These are phyloP conservation scores for Steinernema hermaphroditum DNA, from an alignment of 2,888 invertebrate genomes.

Conservation along the genomic window DNA sequence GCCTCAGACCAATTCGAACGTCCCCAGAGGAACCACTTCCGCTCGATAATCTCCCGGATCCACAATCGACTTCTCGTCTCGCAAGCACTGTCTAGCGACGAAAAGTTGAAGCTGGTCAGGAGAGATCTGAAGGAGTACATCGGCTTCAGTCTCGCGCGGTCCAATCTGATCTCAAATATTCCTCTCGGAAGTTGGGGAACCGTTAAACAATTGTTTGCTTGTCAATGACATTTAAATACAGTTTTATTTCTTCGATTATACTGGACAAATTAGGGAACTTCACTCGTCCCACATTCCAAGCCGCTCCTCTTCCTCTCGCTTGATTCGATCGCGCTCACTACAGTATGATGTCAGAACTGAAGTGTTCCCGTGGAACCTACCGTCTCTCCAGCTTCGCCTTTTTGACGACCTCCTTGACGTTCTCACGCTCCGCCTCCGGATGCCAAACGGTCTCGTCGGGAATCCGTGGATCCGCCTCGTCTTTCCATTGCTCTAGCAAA, in stretches of 20 bases:
- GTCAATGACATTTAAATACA: too few species aligned
- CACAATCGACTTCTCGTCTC: slow-evolving; percentile 4
- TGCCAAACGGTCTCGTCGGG: slow-evolving; percentile 21
- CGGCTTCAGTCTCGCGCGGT: not conserved
- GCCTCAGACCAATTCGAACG: not conserved
- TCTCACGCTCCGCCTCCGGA: not conserved
- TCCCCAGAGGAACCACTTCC: not conserved
- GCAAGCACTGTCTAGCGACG: not conserved
- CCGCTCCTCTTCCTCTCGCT: slow-evolving; percentile 23
- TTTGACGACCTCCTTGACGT: not conserved
- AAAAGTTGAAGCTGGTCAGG: not conserved
- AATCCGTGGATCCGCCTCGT: slow-evolving; percentile 34
- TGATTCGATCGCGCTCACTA: slow-evolving; percentile 24
- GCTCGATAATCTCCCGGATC: not conserved
- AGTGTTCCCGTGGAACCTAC: not conserved
- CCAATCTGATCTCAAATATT: slow-evolving; percentile 5
- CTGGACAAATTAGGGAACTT: too few species aligned
- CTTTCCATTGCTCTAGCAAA: slow-evolving; percentile 36
- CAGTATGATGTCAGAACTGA: not conserved
- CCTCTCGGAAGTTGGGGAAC: not conserved
- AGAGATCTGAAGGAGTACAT: slow-evolving; percentile 5
- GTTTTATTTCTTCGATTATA: too few species aligned
- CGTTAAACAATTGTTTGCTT: not conserved
- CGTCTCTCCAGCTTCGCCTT: slow-evolving; percentile 6
- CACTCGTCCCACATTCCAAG: slow-evolving; percentile 25